A percentile compares a stretch with the other conserved stretches of the same genome.
phyloP scores from a whole-genome alignment of 1,140 invertebrate species.

The Arion vulgaris region DNA sequence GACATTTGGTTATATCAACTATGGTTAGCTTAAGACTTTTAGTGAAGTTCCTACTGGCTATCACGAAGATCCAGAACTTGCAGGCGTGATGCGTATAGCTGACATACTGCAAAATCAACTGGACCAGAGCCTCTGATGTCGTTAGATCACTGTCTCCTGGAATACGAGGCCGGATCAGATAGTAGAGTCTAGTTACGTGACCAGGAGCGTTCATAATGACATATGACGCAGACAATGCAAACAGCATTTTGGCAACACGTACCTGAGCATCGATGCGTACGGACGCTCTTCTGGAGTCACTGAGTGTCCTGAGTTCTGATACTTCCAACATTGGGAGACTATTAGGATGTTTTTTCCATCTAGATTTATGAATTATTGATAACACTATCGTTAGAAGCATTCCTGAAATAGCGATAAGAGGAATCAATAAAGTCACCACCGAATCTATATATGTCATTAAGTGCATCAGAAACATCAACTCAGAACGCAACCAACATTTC shows the following conservation, averaged over 20 bases:
- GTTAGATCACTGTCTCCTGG: slow-evolving; percentile 10
- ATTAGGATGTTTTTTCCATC: slow-evolving; percentile 36
- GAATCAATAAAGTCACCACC: slow-evolving; percentile 51
- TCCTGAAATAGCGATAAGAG: slow-evolving; percentile 42
- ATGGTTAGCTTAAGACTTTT: neutral
- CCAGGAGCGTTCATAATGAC: slow-evolving; percentile 55
- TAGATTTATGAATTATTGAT: slow-evolving; percentile 39
- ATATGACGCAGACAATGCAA: slow-evolving; percentile 51
- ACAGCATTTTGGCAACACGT: slow-evolving; percentile 57
- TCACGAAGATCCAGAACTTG: slow-evolving; percentile 55
- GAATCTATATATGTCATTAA: slow-evolving; percentile 49
- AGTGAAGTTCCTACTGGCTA: slow-evolving; percentile 52
- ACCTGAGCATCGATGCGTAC: slow-evolving; percentile 46
- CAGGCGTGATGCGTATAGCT: slow-evolving; percentile 49
- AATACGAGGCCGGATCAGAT: slow-evolving; percentile 38
- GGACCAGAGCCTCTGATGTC: slow-evolving; percentile 35
- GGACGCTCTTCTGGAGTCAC: neutral
- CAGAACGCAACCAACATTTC: slow-evolving; percentile 27
- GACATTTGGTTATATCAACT: neutral
- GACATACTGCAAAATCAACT: slow-evolving; percentile 48
- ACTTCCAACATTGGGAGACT: slow-evolving; percentile 31
- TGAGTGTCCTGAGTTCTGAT: slow-evolving; percentile 20
- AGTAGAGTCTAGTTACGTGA: slow-evolving; percentile 46
- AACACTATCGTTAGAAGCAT: slow-evolving; percentile 48
- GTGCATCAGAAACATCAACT: slow-evolving; percentile 32